A percentile compares a stretch with the other conserved stretches of the same genome.
Conservation (phyloP, 2,888 invertebrate species). For the Acanthosepion pharaonis region DNA sequence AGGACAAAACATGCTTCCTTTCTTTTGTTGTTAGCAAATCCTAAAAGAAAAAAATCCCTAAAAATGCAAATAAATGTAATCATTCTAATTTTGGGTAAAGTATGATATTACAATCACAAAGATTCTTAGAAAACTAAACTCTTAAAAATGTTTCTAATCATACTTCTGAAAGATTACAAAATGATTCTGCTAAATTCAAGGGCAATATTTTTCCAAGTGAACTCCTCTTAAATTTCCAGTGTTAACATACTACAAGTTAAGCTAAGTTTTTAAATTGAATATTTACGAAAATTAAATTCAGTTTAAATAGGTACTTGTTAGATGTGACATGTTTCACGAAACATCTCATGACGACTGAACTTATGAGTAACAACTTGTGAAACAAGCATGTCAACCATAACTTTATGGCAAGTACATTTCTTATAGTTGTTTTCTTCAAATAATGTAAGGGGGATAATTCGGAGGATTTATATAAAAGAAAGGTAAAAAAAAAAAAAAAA, state of each 20-base stretch:
- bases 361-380: too few relatives aligned
- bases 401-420: neutral
- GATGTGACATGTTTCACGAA: neutral
- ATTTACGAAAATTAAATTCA: neutral
- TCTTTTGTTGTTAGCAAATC: neutral
- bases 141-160: neutral
- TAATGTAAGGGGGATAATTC: neutral
- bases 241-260: neutral
- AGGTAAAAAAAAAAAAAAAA: neutral
- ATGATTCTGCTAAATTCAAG: neutral
- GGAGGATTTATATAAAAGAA: neutral
- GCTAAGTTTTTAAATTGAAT: neutral
- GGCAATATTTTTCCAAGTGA: neutral
- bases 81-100: neutral
- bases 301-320: neutral
- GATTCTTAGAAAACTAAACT: neutral
- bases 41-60: neutral
- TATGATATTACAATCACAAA: neutral
- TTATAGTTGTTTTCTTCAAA: neutral
- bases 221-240: neutral
- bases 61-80: neutral
- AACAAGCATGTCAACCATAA: too few relatives aligned
- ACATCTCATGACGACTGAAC: neutral
- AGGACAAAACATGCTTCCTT: conserved; percentile 5
- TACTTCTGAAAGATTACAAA: neutral